phyloP scores from a whole-genome alignment of 2,797 vertebrate species.

The Staurois parvus region DNA sequence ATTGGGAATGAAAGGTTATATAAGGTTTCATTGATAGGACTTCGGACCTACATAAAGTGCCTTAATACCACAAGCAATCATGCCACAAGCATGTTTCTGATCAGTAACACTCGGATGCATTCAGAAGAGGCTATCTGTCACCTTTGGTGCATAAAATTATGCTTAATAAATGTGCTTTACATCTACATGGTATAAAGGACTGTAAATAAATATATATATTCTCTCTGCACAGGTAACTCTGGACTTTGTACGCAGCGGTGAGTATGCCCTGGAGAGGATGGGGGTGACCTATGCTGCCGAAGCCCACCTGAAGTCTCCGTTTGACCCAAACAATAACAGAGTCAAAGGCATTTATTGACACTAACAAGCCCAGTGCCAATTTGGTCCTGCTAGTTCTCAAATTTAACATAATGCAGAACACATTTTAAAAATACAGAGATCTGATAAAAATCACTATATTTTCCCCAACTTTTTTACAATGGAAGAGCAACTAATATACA shows the following conservation, averaged over 20 bases:
- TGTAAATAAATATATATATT: not conserved
- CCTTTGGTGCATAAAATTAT: not conserved
- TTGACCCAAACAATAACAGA: constrained; percentile 91
- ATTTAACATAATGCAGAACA: not conserved
- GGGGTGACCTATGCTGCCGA: constrained; percentile 84
- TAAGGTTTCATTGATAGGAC: too few species aligned
- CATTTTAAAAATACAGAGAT: too few species aligned
- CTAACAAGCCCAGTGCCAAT: not conserved
- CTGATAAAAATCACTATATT: not conserved
- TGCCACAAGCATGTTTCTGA: too few species aligned
- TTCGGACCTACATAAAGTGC: too few species aligned
- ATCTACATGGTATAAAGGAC: not conserved
- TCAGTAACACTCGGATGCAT: too few species aligned
- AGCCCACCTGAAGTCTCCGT: constrained; percentile 90
- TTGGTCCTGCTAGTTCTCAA: not conserved
- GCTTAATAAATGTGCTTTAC: not conserved
- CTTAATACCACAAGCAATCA: too few species aligned
- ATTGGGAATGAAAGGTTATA: too few species aligned
- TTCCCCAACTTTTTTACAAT: not conserved
- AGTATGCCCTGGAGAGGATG: constrained; percentile 92
- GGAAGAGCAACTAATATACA: too few species aligned
- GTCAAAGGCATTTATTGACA: constrained; percentile 87
- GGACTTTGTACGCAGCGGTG: constrained; percentile 87
- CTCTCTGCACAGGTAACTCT: constrained; percentile 78
- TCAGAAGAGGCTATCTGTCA: too few species aligned